Evolutionary conservation across 2,797 vertebrate genomes (phyloP).

Genomic region (Acrossocheilus wenchowensis): DNA sequence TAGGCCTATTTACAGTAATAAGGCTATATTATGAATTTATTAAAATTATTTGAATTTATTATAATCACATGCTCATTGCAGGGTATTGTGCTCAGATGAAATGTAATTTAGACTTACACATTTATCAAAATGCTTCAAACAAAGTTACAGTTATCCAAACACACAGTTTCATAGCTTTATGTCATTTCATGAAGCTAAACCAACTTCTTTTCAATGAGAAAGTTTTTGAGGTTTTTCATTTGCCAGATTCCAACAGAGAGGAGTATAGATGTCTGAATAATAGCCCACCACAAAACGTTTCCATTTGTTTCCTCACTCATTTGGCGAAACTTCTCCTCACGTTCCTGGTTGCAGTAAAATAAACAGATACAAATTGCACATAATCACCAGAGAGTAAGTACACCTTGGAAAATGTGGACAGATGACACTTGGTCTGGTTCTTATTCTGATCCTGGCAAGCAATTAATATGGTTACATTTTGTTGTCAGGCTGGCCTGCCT

Average conservation of each 20-base stretch:
- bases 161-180: too few relatives aligned
- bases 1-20: not conserved
- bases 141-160: not conserved
- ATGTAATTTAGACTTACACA: not conserved
- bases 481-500: not conserved
- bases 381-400: slow-evolving; percentile 1
- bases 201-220: slow-evolving; percentile 92
- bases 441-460: not conserved
- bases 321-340: slow-evolving; percentile 88
- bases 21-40: not conserved
- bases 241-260: slow-evolving; percentile 89
- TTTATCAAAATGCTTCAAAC: slow-evolving; percentile 12
- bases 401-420: not conserved
- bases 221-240: slow-evolving; percentile 90
- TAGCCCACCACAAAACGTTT: slow-evolving; percentile 90
- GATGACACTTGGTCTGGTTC: slow-evolving; percentile 24
- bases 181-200: slow-evolving; percentile 74
- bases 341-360: slow-evolving; percentile 75
- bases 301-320: slow-evolving; percentile 88
- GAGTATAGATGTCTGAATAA: slow-evolving; percentile 83
- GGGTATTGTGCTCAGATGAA: not conserved
- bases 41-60: not conserved
- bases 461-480: slow-evolving; percentile 1
- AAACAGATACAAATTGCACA: slow-evolving; percentile 29
- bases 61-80: not conserved